Evolutionary conservation across 1,140 invertebrate genomes (phyloP).

Genomic region (Sycobia sp.): DNA sequence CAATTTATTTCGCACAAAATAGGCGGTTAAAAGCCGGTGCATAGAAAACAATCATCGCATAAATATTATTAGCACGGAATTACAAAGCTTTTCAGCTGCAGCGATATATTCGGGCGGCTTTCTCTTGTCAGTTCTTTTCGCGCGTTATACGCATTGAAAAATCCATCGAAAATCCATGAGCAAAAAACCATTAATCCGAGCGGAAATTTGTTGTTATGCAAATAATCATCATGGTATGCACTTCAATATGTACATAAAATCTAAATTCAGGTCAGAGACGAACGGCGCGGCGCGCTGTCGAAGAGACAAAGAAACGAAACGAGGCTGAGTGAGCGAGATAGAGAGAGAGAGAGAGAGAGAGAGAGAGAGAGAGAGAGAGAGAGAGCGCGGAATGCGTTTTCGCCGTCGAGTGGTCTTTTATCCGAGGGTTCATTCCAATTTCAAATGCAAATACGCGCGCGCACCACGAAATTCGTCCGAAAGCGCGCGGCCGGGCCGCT

Average conservation of each 20-base stretch:
- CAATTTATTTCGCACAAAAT: no score
- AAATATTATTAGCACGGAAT: no score
- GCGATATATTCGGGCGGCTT: no score
- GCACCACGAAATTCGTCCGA: neutral
- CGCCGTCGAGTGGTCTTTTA: slow-evolving; percentile 41
- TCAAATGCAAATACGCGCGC: slow-evolving; percentile 53
- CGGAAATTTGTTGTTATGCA: slow-evolving; percentile 22
- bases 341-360: neutral
- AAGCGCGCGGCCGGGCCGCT: neutral
- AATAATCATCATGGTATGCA: slow-evolving; percentile 12
- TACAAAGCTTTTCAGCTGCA: no score
- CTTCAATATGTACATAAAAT: slow-evolving; percentile 20
- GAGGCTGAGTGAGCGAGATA: neutral
- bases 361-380: slow-evolving; percentile 15
- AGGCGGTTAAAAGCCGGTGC: no score
- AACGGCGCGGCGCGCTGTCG: neutral
- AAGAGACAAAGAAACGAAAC: neutral
- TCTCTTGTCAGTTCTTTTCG: no score
- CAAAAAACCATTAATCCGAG: no score
- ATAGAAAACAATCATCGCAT: no score
- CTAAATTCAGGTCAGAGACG: slow-evolving; percentile 16
- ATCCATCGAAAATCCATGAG: no score
- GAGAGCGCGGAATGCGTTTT: slow-evolving; percentile 42
- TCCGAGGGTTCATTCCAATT: slow-evolving; percentile 51
- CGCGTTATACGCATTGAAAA: no score